A percentile compares a stretch with the other conserved stretches of the same genome.
Evolutionary conservation across 2,113 vertebrate species (phyloP).

Genomic region (Muntiacus muntjak): DNA sequence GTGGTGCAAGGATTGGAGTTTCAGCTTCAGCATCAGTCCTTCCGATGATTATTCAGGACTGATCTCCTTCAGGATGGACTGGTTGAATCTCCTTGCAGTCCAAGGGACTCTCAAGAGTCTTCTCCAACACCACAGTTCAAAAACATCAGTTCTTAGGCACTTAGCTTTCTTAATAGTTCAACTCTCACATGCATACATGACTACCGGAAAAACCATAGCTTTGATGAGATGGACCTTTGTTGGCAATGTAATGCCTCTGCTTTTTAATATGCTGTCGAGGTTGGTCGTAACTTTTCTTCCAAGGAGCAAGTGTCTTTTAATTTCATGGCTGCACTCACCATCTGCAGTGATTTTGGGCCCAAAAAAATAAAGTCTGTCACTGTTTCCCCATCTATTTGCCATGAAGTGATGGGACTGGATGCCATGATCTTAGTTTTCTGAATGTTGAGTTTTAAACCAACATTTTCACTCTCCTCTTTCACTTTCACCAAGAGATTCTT

Average conservation of each 20-base stretch:
- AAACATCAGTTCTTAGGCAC: background rate
- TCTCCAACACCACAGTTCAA: background rate
- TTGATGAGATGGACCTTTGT: background rate
- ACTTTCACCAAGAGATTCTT: too few species aligned
- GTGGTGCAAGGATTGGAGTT: background rate
- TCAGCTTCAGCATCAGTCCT: background rate
- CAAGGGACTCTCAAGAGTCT: background rate
- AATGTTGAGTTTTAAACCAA: background rate
- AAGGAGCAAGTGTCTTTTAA: background rate
- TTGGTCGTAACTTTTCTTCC: background rate
- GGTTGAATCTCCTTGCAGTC: background rate
- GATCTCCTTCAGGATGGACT: background rate
- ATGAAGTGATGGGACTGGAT: background rate
- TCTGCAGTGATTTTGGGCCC: background rate
- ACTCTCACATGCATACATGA: background rate
- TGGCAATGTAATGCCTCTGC: background rate
- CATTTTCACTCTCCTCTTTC: too few species aligned
- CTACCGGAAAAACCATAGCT: background rate
- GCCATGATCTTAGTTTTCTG: background rate
- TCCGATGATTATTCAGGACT: rapidly evolving
- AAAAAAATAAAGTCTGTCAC: rapidly evolving
- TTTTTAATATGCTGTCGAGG: background rate
- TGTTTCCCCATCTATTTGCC: background rate
- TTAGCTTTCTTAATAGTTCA: background rate
- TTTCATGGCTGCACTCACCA: background rate